These are phyloP conservation scores for Pyralis farinalis DNA, from an alignment of 2,888 invertebrate species.

Conservation along the genomic window DNA sequence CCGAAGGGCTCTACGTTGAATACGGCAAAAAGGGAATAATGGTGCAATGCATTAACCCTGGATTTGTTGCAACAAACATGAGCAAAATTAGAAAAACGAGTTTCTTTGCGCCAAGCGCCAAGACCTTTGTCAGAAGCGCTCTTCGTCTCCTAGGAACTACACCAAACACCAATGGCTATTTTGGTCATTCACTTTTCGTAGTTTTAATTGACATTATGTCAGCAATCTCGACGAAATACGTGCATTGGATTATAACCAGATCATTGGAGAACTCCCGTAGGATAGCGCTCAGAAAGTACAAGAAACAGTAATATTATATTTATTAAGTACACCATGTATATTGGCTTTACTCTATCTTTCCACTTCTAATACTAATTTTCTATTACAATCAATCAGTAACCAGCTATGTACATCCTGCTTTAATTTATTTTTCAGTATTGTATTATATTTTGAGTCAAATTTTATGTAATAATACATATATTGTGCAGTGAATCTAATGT, in stretches of 20 bases:
- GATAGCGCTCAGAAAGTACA: neutral
- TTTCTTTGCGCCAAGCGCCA: neutral
- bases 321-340: neutral
- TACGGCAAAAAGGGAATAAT: neutral
- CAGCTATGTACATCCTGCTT: too few species aligned
- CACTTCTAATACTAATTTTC: too few species aligned
- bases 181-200: neutral
- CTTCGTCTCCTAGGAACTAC: neutral
- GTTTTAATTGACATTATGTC: neutral
- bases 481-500: too few species aligned
- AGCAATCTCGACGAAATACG: neutral
- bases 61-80: neutral
- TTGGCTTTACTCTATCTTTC: neutral
- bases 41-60: neutral
- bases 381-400: too few species aligned
- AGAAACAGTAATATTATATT: neutral
- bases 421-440: too few species aligned
- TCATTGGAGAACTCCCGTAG: neutral
- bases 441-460: too few species aligned
- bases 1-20: neutral
- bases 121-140: neutral
- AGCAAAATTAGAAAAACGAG: neutral
- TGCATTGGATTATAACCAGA: neutral
- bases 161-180: neutral
- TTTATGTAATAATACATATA: too few species aligned